These are phyloP conservation scores for Cladopsammia gracilis DNA, from an alignment of 64 coral and sea anemone genomes.

Conservation along the genomic window DNA sequence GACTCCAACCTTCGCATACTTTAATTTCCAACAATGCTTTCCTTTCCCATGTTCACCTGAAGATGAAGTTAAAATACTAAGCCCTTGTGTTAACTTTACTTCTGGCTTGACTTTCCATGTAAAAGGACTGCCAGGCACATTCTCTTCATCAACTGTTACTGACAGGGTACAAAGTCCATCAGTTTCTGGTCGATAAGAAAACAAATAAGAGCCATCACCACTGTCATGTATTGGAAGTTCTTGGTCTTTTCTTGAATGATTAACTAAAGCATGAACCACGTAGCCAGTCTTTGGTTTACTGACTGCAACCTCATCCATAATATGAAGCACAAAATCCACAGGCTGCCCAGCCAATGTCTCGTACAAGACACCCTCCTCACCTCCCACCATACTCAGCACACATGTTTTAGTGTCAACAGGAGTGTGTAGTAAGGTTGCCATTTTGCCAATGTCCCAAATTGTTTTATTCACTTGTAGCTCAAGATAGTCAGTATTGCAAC, in stretches of 20 bases:
- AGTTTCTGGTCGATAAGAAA: not conserved
- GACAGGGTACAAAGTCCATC: not conserved
- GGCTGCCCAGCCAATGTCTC: not conserved
- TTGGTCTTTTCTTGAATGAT: not conserved
- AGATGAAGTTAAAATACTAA: too few relatives aligned
- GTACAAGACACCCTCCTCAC: slow-evolving; percentile 10
- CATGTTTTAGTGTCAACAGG: not conserved
- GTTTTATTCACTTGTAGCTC: too few relatives aligned
- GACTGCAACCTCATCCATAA: not conserved
- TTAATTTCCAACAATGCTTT: not conserved
- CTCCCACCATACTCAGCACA: slow-evolving; percentile 8
- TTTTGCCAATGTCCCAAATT: too few relatives aligned
- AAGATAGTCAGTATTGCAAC: too few relatives aligned
- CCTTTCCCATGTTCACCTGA: not conserved
- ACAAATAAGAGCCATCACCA: not conserved
- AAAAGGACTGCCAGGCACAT: slow-evolving; percentile 7
- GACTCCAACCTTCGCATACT: too few relatives aligned
- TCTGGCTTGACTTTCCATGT: not conserved
- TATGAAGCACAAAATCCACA: slow-evolving; percentile 8
- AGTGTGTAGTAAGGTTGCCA: too few relatives aligned
- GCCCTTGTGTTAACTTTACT: too few relatives aligned
- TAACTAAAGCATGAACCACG: not conserved
- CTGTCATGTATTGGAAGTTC: not conserved
- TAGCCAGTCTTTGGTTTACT: not conserved
- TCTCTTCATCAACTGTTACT: not conserved